Evolutionary conservation across 30 jellyfish, hydroid and myxozoan genomes (phyloP), one percentile per base, ranked within the genome.

Genomic region (Pseudorhiza aurosa): DNA sequence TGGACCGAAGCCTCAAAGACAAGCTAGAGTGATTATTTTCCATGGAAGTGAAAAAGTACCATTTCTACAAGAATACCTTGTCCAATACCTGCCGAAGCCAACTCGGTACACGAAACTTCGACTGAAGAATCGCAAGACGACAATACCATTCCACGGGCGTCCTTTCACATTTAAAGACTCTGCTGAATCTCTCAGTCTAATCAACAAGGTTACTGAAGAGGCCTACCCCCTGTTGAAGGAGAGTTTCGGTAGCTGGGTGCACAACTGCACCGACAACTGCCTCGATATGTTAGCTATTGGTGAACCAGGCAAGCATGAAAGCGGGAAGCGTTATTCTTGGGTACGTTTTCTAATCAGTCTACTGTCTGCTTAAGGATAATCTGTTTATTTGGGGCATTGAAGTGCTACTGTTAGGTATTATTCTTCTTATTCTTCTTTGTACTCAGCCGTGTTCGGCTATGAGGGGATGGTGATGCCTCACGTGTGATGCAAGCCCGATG

Each of bases 1-100:
- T 32, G 90, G 84, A 10, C 40, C 80, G n/a, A 72, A n/a, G 55
- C 96, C 91, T n/a, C 44, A 64, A 10, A 50, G 96, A 49, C 60
- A 37, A 30, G 90, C 96, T 46, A 30, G 90, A 11, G 96, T 53
- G n/a, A 65, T 85, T 8, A 47, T 85, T 1, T 36, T 85, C 51
- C 81, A 74, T 32, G 96, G 96, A 2, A 44, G 37, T 1, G 51
- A 50, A 0, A 60, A 26, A 17, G 59, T 10, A 11, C 85, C 88
- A 45, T 40, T 18, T 31, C 83, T 85, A 6, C 44, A 46, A 46
- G 96, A 85, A 53, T 85, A 59, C 73, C 56, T 85, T 4, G 96
- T 74, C n/a, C 65, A 50, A 35, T 77, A 56, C 10, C 78, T 75
- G 5, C 85, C 96, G 18, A 62, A 73, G 42, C 96, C 96, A 8